These are phyloP conservation scores for Isurus oxyrinchus DNA, from an alignment of 2,113 vertebrate genomes.

Conservation along the genomic window DNA sequence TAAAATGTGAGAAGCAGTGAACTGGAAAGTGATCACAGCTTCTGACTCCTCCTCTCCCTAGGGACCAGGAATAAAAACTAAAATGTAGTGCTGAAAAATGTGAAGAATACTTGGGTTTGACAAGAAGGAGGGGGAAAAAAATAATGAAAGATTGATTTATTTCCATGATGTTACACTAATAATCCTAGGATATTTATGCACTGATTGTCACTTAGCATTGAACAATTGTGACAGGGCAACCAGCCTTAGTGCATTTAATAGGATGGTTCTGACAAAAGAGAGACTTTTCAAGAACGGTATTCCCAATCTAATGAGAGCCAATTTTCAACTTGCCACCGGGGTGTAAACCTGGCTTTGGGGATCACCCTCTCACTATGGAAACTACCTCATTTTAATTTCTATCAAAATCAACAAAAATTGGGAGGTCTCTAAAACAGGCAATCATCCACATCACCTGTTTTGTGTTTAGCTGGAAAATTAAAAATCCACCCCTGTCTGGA, in stretches of 20 bases:
- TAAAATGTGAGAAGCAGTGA: background rate
- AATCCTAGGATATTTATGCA: background rate
- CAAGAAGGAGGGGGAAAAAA: background rate
- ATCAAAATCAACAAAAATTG: background rate
- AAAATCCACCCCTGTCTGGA: background rate
- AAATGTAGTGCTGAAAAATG: background rate
- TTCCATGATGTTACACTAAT: background rate
- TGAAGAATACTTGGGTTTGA: background rate
- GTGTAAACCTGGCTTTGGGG: background rate
- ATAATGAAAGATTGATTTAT: background rate
- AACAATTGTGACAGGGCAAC: background rate
- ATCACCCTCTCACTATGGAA: background rate
- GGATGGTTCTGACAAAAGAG: background rate
- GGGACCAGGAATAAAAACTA: background rate
- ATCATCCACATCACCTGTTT: background rate
- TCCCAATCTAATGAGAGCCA: background rate
- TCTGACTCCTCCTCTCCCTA: background rate
- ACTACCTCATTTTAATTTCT: background rate
- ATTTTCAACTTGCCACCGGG: background rate
- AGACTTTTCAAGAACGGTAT: background rate
- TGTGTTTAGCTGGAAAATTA: background rate
- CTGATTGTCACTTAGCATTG: background rate
- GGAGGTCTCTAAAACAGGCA: background rate
- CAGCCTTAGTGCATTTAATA: background rate
- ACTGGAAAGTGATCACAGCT: background rate